Conservation (phyloP, 2,797 vertebrate genomes). For the Ibycter americanus region DNA sequence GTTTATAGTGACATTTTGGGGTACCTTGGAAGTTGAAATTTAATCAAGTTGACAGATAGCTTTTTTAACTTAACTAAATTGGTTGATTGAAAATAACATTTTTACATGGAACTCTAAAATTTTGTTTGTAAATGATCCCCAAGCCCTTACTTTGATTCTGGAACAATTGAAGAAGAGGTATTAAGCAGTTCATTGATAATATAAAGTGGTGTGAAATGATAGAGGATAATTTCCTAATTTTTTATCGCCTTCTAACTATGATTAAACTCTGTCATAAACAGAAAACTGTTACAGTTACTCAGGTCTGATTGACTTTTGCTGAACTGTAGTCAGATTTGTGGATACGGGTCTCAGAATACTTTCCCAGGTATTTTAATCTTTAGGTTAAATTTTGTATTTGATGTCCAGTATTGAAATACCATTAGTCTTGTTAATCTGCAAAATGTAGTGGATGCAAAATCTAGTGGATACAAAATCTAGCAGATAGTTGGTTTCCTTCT, state of each 20-base stretch:
- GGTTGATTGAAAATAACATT: background rate
- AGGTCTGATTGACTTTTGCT: background rate
- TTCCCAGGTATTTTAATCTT: background rate
- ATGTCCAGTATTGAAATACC: background rate
- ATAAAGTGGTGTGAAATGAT: background rate
- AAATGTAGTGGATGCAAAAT: background rate
- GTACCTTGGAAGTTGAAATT: background rate
- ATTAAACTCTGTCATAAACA: background rate
- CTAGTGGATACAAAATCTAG: background rate
- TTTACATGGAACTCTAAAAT: background rate
- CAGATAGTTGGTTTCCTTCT: background rate
- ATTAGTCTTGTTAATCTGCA: background rate
- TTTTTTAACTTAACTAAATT: background rate
- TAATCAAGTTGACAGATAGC: background rate
- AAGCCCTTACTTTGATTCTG: background rate
- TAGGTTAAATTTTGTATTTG: background rate
- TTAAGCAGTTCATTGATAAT: background rate
- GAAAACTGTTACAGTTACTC: background rate
- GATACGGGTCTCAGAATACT: background rate
- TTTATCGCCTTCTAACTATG: background rate
- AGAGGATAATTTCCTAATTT: background rate
- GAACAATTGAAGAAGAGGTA: background rate
- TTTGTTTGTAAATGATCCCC: background rate
- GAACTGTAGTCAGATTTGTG: background rate
- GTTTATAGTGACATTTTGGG: background rate